Evolutionary conservation across 2,113 vertebrate genomes (phyloP).

Genomic region (Malaclemys terrapin): DNA sequence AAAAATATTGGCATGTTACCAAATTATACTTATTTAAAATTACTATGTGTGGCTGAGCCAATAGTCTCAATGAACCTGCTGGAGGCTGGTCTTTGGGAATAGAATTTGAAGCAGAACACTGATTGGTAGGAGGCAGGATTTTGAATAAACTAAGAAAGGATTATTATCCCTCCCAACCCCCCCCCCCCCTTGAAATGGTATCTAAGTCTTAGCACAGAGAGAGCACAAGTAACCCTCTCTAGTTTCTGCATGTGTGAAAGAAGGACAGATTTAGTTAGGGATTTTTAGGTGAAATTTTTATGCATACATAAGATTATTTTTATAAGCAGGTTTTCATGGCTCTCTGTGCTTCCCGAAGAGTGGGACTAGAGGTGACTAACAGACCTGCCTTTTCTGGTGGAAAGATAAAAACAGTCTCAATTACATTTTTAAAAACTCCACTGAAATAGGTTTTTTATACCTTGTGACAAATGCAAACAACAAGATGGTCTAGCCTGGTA

Average conservation of each 20-base stretch:
- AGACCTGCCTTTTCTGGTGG: background rate
- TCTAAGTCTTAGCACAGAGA: background rate
- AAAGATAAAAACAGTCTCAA: background rate
- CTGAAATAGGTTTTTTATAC: background rate
- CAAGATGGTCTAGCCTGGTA: background rate
- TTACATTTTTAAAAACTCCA: background rate
- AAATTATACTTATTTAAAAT: constrained; percentile 69
- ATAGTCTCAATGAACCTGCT: constrained; percentile 60
- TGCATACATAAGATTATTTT: background rate
- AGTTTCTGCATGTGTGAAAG: background rate
- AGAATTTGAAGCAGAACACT: background rate
- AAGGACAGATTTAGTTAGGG: background rate
- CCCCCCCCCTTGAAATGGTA: background rate
- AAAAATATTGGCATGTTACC: constrained; percentile 63
- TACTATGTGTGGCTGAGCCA: constrained; percentile 50
- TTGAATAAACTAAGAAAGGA: constrained; percentile 17
- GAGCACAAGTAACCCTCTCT: background rate
- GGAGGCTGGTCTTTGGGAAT: background rate
- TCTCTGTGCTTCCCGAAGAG: background rate
- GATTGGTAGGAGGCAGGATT: background rate
- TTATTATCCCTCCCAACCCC: background rate
- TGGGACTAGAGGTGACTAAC: background rate
- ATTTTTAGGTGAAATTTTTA: background rate
- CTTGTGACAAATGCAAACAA: background rate
- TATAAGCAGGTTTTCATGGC: background rate